Conservation (phyloP, 1,140 invertebrate genomes). For the Achatina immaculata region DNA sequence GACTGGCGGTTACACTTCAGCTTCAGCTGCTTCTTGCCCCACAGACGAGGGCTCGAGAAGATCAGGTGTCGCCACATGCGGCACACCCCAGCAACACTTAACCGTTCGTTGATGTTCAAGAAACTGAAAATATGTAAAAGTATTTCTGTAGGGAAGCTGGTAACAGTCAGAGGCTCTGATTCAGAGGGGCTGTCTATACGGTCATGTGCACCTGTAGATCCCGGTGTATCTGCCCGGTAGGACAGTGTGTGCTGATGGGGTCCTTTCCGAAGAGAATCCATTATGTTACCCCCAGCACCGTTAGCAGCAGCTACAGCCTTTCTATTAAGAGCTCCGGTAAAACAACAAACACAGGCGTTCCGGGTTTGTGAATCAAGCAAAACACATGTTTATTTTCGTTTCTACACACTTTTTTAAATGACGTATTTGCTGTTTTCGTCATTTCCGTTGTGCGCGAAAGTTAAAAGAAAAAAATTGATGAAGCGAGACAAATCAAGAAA, state of each 20-base stretch:
- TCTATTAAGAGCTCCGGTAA: too few species aligned
- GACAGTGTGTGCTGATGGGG: background rate
- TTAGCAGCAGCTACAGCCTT: too few species aligned
- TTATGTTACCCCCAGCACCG: too few species aligned
- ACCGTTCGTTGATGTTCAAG: background rate
- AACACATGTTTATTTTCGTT: too few species aligned
- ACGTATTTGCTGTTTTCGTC: too few species aligned
- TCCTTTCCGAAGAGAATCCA: background rate
- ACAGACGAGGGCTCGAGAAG: conserved; percentile 12
- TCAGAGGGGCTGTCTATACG: background rate
- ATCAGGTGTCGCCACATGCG: background rate
- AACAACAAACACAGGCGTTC: too few species aligned
- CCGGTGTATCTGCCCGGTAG: background rate
- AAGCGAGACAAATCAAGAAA: too few species aligned
- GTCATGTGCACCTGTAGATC: background rate
- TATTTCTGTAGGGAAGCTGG: background rate
- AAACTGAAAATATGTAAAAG: conserved; percentile 1
- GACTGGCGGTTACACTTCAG: conserved; percentile 7
- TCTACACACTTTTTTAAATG: too few species aligned
- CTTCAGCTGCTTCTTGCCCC: background rate
- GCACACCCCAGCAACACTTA: background rate
- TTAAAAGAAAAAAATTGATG: too few species aligned
- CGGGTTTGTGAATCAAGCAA: too few species aligned
- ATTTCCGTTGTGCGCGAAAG: too few species aligned
- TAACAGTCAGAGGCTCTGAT: background rate